A percentile compares a stretch with the other conserved stretches of the same genome.
Conservation (phyloP, 2,797 vertebrate genomes). For the Mormyrops attenuatus region DNA sequence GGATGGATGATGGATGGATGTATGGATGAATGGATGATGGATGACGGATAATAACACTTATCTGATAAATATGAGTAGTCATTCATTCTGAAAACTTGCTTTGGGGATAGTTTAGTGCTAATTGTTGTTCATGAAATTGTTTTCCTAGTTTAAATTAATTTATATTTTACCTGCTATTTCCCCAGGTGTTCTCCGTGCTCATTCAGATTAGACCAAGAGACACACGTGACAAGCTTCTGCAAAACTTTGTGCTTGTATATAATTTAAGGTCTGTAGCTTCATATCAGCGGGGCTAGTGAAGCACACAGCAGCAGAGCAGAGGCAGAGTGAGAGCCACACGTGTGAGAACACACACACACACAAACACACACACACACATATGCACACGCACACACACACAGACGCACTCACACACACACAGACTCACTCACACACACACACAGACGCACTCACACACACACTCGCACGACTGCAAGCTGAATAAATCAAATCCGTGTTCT, state of each 20-base stretch:
- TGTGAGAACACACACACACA: not conserved
- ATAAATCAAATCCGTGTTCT: conserved; percentile 57
- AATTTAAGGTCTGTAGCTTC: not conserved
- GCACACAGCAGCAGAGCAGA: not conserved
- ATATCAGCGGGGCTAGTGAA: not conserved
- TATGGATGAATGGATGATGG: not conserved
- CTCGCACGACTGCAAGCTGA: conserved; percentile 28
- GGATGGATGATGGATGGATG: not conserved
- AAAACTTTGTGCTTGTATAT: not conserved
- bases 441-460: not conserved
- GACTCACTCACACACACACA: not conserved
- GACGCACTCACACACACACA: no score
- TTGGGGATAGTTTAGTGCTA: not conserved
- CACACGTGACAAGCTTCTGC: not conserved
- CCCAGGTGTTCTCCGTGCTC: not conserved
- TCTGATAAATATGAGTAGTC: not conserved
- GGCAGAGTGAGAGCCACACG: not conserved
- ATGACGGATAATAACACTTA: not conserved
- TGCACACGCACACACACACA: not conserved
- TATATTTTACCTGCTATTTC: not conserved
- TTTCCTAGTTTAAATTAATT: not conserved
- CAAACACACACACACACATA: no score
- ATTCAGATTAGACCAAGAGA: not conserved
- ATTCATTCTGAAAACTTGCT: not conserved
- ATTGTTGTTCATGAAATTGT: not conserved